Evolutionary conservation across 2,888 invertebrate species (phyloP), one percentile per base, ranked within the genome.

Genomic region (Drosophila algonquin): DNA sequence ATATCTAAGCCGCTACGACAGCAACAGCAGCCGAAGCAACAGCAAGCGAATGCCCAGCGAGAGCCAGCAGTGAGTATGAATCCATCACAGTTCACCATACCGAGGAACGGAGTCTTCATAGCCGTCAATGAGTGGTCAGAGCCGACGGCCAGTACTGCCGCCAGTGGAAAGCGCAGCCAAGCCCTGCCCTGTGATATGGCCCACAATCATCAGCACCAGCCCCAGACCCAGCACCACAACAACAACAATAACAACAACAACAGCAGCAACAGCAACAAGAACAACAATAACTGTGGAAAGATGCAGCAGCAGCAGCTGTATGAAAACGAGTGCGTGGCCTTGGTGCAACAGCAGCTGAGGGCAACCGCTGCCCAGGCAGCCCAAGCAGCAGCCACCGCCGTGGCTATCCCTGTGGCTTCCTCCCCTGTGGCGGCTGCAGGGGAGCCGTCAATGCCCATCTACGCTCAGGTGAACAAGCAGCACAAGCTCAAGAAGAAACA

Each of bases 71-170:
- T 56, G 56, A 63, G 64, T 67, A 67, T 67, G 67, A 67, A 67
- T 67, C 70, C 68, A 18, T 51, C 80, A 54, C 88, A 90, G 64
- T 90, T 90, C 63, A 91, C 90, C 65, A 88, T 92, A 75, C 91
- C 90, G 51, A 89, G 92, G 12, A 94, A 94, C 55, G 94, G 94
- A 30, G 94, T 94, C 12, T 93, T 94, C 92, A 94, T 94, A 75
- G 94, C 94, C 1, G 94, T 94, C 1, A 94, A 94, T n/a, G 94
- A 94, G 80, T 94, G 94, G 94, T 75, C 86, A n/a, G 87, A 85
- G 75, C 80, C 84, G 8, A 56, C 71, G 65, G 45, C 60, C 6
- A 59, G 47, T 64, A 45, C 32, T 35, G 54, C 48, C 44, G 63
- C 57, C 10, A 56, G 48, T 54, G 63, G 64, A 35, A 72, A 75